Base-by-base conservation (phyloP, 2,797 vertebrate species). In the Pantherophis vulpinus region DNA sequence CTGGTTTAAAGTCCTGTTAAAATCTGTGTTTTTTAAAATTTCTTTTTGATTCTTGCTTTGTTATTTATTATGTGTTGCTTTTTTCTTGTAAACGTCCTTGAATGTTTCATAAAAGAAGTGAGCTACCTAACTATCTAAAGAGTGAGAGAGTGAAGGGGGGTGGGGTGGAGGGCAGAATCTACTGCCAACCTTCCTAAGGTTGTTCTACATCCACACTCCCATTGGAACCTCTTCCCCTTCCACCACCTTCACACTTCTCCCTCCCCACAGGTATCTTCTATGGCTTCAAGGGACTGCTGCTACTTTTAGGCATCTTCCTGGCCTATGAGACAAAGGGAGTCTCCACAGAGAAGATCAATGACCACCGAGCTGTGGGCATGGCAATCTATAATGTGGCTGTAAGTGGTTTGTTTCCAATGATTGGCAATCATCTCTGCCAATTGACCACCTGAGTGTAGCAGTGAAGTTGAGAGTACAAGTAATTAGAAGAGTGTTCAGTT, bases 341-440 rank as follows among this genome's bases (percentile, higher is more conserved):
- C 70, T 99, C 99, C 96, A 99, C 99, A 0, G 99, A 99, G 96
- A 99, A 99, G 97, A 99, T 99, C 97, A 99, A 99, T 1, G 99
- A 99, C 97, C 99, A 99, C 91, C 98, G 99, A 2, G 99, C 99
- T 0, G 99, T 99, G 93, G 99, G 99, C 95, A 99, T 99, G 99
- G 99, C 99, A 94, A 99, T 99, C 97, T 99, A 99, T 98, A 99
- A 99, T 1, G 99, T 99, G 20, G 98, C 99, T 37, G 99, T 99
- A 96, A 99, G 98, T 90, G 20, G 12, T 27, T 51, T 27, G 2
- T 18, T 14, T 12, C 54, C 27, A 7, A 20, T n/a, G 1, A 1
- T 16, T 47, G 90, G 25, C 12, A 9, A 3, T 3, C 56, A 2
- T 7, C n/a, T 2, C 5, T 55, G 6, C 18, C 27, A 23, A 11